These are phyloP conservation scores for Cuniculus paca DNA, from an alignment of 2,797 vertebrate genomes.

Conservation along the genomic window DNA sequence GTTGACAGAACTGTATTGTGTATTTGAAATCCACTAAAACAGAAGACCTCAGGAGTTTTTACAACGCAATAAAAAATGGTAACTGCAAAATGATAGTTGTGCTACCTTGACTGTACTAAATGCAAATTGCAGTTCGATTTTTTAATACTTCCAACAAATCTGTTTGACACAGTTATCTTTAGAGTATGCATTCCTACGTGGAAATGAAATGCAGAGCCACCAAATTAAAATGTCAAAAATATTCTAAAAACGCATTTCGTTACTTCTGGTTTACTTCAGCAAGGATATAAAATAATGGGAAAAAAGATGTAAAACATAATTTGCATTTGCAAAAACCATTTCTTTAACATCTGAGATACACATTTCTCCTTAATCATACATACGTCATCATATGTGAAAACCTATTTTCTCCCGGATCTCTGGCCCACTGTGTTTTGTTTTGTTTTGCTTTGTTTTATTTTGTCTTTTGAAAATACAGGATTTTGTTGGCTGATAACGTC, in stretches of 20 bases:
- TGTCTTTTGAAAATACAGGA: not conserved
- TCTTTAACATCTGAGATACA: not conserved
- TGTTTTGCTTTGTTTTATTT: not conserved
- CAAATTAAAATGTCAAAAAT: not conserved
- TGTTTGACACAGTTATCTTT: not conserved
- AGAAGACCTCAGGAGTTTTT: not conserved
- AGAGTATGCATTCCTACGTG: not conserved
- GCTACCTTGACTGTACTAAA: not conserved
- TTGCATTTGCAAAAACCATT: not conserved
- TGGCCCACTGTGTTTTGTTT: not conserved
- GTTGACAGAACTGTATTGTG: not conserved
- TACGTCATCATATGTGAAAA: not conserved
- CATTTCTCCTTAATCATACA: not conserved
- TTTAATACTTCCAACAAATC: not conserved
- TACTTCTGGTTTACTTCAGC: not conserved
- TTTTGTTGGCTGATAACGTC: not conserved
- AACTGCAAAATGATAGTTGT: not conserved
- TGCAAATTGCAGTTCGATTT: not conserved
- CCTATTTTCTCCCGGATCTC: not conserved
- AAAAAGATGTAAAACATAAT: not conserved
- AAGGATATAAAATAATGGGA: not conserved
- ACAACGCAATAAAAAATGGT: not conserved
- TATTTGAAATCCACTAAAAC: not conserved
- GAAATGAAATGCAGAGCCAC: not conserved
- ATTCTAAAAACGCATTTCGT: not conserved